phyloP scores from a whole-genome alignment of 92 coral and sea anemone species.

The Epizoanthus fatuus region DNA sequence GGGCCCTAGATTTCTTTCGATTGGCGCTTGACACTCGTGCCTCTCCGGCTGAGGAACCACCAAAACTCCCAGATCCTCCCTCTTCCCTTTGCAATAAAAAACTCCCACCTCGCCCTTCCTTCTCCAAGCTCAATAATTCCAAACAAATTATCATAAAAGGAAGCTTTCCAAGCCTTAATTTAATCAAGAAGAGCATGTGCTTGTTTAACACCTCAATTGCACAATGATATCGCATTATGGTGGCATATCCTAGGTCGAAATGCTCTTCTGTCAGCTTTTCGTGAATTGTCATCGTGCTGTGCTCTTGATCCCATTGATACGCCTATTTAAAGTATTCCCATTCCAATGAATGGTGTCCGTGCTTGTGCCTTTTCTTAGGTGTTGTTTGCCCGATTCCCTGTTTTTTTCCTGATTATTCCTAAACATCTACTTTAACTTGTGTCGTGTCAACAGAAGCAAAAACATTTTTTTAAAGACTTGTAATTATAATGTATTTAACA shows the following conservation, averaged over 20 bases:
- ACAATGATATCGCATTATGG: constrained; percentile 55
- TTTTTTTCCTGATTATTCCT: constrained; percentile 2
- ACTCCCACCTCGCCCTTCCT: no score
- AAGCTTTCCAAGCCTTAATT: constrained; percentile 1
- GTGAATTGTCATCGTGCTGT: constrained; percentile 31
- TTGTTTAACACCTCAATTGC: constrained; percentile 55
- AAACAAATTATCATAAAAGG: no score
- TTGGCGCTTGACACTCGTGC: no score
- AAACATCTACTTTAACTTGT: background rate
- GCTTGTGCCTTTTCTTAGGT: background rate
- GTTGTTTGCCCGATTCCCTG: background rate
- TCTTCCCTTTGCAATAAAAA: no score
- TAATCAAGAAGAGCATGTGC: constrained; percentile 48
- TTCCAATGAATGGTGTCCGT: background rate
- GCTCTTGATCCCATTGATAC: constrained; percentile 29
- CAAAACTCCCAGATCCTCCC: no score
- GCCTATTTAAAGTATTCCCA: background rate
- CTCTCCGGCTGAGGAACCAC: no score
- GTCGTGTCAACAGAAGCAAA: no score
- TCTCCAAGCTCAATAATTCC: no score
- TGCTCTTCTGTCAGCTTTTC: constrained; percentile 58
- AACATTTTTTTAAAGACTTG: no score
- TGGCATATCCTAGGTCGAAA: constrained; percentile 63
- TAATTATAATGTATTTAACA: no score
- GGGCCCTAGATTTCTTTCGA: no score